Percentiles rank a stretch among this genome's conserved stretches.
These are phyloP conservation scores for Siniperca undulata DNA, from an alignment of 2,797 vertebrate genomes.

Conservation along the genomic window DNA sequence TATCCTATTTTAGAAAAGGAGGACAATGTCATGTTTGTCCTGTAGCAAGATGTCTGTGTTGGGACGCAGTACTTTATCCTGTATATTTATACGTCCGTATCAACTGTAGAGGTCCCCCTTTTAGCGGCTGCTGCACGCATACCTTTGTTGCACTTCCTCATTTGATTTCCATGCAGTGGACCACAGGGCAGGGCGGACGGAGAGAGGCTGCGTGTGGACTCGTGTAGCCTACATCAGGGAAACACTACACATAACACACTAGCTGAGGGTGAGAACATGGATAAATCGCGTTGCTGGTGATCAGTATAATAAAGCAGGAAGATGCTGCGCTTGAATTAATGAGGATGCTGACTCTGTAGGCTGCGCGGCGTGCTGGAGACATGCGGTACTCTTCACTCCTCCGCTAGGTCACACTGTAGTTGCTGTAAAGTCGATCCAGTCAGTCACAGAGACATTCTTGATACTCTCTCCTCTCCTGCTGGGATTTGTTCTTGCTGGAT, in stretches of 20 bases:
- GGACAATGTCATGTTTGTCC: constrained; percentile 34
- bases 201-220: constrained; percentile 37
- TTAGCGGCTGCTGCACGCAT: constrained; percentile 45
- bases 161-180: constrained; percentile 40
- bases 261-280: constrained; percentile 54
- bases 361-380: constrained; percentile 37
- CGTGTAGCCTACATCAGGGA: constrained; percentile 10
- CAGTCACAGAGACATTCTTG: constrained; percentile 32
- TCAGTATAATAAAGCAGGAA: constrained; percentile 11
- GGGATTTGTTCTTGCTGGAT: constrained; percentile 59
- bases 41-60: constrained; percentile 25
- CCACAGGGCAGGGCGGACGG: constrained; percentile 16
- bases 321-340: constrained; percentile 26
- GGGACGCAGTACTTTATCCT: constrained; percentile 8
- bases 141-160: constrained; percentile 58
- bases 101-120: constrained; percentile 78
- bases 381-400: constrained; percentile 37
- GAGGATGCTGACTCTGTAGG: constrained; percentile 37
- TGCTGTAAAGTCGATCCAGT: constrained; percentile 54
- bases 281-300: constrained; percentile 42
- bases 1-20: neutral
- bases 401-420: constrained; percentile 43
- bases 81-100: constrained; percentile 36
- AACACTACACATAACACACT: constrained; percentile 30
- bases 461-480: constrained; percentile 21